Evolutionary conservation across 1,140 invertebrate genomes (phyloP).

Genomic region (Diachasmimorpha longicaudata): DNA sequence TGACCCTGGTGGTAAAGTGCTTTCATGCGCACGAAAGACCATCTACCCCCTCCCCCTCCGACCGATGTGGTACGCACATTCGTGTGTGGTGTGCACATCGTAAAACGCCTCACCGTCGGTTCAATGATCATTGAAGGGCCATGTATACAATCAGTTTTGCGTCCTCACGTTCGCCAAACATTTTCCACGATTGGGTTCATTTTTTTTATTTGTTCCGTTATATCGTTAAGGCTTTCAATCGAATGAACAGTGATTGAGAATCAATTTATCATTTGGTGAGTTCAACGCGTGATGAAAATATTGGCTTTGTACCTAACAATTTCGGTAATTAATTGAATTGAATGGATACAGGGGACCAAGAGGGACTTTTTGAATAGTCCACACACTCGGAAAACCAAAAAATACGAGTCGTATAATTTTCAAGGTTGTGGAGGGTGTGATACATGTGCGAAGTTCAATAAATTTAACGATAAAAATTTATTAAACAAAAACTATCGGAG

Average conservation of each 20-base stretch:
- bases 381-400: neutral
- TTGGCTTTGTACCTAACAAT: no score
- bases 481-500: no score
- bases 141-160: constrained; percentile 12
- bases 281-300: no score
- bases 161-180: constrained; percentile 19
- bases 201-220: neutral
- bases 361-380: neutral
- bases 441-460: no score
- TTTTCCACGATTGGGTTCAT: neutral
- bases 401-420: no score
- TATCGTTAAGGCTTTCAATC: no score
- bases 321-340: no score
- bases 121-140: neutral
- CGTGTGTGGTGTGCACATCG: neutral
- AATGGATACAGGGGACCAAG: neutral
- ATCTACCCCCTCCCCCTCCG: neutral
- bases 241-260: no score
- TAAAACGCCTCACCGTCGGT: neutral
- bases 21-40: constrained; percentile 15
- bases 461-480: no score
- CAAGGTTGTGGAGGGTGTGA: no score
- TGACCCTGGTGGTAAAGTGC: neutral
- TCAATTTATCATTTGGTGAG: no score
- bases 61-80: neutral